Percentiles rank a stretch among this genome's conserved stretches.
Evolutionary conservation across 1,140 invertebrate genomes (phyloP).

Genomic region (Drosophila auraria): DNA sequence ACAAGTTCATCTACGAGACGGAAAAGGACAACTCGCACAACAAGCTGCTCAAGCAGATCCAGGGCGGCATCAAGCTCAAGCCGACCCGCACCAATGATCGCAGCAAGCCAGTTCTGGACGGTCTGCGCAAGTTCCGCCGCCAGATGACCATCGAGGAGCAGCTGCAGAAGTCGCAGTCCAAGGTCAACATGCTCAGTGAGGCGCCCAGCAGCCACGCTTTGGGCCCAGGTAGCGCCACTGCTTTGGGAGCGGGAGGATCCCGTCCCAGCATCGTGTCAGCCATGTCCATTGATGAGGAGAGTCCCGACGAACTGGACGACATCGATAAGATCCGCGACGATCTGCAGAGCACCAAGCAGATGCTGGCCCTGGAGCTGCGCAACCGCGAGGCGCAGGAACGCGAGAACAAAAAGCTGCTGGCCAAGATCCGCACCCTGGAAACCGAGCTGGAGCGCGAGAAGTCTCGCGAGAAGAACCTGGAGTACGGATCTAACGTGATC

Average conservation of each 20-base stretch:
- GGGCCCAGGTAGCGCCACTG: slow-evolving; percentile 46
- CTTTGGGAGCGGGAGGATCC: slow-evolving; percentile 86
- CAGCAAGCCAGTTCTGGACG: slow-evolving; percentile 93
- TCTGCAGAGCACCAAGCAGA: slow-evolving; percentile 95
- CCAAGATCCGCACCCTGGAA: slow-evolving; percentile 91
- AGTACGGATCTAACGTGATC: slow-evolving; percentile 85
- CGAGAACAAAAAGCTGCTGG: slow-evolving; percentile 93
- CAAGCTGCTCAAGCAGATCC: slow-evolving; percentile 93
- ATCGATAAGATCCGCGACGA: slow-evolving; percentile 96
- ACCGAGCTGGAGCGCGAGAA: slow-evolving; percentile 90
- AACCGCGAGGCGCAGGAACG: slow-evolving; percentile 94
- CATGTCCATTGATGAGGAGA: slow-evolving; percentile 86
- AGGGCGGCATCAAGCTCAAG: slow-evolving; percentile 91
- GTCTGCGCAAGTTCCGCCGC: slow-evolving; percentile 93
- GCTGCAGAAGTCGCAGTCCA: slow-evolving; percentile 91
- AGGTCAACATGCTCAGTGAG: slow-evolving; percentile 85
- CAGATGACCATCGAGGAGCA: slow-evolving; percentile 96
- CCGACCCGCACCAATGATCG: slow-evolving; percentile 93
- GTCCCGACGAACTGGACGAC: slow-evolving; percentile 94
- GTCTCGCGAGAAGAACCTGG: slow-evolving; percentile 87
- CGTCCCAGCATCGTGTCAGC: slow-evolving; percentile 72
- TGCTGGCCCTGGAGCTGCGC: slow-evolving; percentile 93
- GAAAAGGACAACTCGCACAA: slow-evolving; percentile 94
- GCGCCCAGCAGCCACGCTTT: slow-evolving; percentile 85
- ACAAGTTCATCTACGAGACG: slow-evolving; percentile 95